A percentile compares a stretch with the other conserved stretches of the same genome.
These are phyloP conservation scores for Boloria euphrosyne DNA, from an alignment of 2,888 invertebrate genomes.

Conservation along the genomic window DNA sequence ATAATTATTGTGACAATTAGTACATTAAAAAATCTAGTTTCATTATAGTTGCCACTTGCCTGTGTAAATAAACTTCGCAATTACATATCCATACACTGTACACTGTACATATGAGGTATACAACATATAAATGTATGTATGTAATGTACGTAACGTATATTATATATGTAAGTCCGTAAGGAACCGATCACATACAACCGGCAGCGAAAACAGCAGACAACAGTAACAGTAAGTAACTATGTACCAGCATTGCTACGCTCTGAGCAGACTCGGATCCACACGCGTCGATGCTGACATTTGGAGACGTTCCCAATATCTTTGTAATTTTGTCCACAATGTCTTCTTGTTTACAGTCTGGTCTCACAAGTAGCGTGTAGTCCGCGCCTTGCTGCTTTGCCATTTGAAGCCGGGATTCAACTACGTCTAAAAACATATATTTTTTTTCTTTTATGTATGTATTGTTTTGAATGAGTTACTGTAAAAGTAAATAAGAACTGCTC, in stretches of 20 bases:
- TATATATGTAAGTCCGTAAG: too few species aligned
- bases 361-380: constrained; percentile 83
- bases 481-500: not conserved
- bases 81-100: too few species aligned
- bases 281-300: constrained; percentile 92
- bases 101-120: too few species aligned
- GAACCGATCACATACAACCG: too few species aligned
- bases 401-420: constrained; percentile 85
- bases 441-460: too few species aligned
- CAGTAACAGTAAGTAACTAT: constrained; percentile 45
- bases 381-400: constrained; percentile 90
- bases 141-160: too few species aligned
- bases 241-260: constrained; percentile 89
- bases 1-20: too few species aligned
- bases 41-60: too few species aligned
- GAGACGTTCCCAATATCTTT: constrained; percentile 81
- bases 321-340: constrained; percentile 81
- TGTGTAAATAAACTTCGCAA: too few species aligned
- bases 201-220: too few species aligned
- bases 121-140: too few species aligned
- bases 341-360: constrained; percentile 78
- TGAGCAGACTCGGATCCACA: constrained; percentile 90
- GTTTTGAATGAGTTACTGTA: not conserved
- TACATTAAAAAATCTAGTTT: too few species aligned
- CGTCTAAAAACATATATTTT: constrained; percentile 71